Base-by-base conservation (phyloP, 2,113 vertebrate species). In the Spermophilus dauricus region DNA sequence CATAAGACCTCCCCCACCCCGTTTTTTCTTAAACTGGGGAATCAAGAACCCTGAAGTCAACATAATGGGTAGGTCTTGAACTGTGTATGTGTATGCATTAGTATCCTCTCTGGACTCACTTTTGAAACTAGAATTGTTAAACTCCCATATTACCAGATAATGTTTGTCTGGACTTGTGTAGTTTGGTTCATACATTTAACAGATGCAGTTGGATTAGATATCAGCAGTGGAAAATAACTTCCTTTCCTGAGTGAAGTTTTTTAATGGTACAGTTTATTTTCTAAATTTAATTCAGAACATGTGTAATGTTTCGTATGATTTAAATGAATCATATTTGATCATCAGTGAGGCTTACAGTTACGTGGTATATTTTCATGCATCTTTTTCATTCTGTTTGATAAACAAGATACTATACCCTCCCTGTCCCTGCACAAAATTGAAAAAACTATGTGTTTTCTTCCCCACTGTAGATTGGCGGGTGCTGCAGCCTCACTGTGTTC, bases 401-500 rank as follows among this genome's bases (percentile, higher is more conserved):
- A 86, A 39, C 4, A 65, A 51, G 82, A 0, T 76, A 0, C 0
- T 95, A 51, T 34, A 78, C 89, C 37, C 11, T 26, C 30, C 2
- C 0, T 28, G 4, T 39, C 53, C 48, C 82, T 69, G 12, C 87
- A 45, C 58, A 96, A 95, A 97, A 56, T 70, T 20, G 45, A 88
- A 94, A 87, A 76, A 95, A 69, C 89, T 0, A 18, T 87, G 61
- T 65, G 6, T 93, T 94, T 96, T 86, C 34, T 96, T 88, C 91
- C 77, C 42, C 72, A 56, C 92, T 97, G 37, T 86, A 99, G 99
- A 99, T 99, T 3, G 99, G 99, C 0, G 99, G 99, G 45, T 99
- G 99, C 98, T 98, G 99, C 95, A 99, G 99, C 97, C 99, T 99
- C 86, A 99, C 99, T 14, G 99, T 99, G 83, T 99, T 99, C 98